Evolutionary conservation across 2,797 vertebrate species (phyloP).

Genomic region (Centropyge bicolor): DNA sequence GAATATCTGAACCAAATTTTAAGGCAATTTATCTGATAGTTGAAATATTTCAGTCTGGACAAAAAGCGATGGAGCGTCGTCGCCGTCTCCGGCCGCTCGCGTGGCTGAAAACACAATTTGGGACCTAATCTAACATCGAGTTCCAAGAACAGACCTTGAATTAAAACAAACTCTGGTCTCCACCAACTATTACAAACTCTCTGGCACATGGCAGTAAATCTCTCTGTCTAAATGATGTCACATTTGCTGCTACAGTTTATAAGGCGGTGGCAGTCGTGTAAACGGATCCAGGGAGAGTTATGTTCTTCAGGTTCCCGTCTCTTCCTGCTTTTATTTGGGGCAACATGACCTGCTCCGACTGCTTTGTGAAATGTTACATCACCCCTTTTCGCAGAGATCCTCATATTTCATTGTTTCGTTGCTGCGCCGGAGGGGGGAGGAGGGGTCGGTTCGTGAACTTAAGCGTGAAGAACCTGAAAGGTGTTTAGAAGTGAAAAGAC

Average conservation of each 20-base stretch:
- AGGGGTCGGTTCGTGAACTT: slow-evolving; percentile 50
- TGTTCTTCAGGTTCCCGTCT: slow-evolving; percentile 66
- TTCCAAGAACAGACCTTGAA: slow-evolving; percentile 45
- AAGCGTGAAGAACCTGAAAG: slow-evolving; percentile 51
- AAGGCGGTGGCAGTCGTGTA: slow-evolving; percentile 79
- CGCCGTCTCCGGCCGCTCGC: accelerated
- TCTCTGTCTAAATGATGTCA: slow-evolving; percentile 65
- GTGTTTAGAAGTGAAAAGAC: slow-evolving; percentile 78
- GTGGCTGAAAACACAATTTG: slow-evolving; percentile 16
- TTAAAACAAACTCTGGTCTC: slow-evolving; percentile 45
- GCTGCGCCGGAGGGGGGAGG: background rate
- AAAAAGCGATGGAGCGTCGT: background rate
- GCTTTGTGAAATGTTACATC: slow-evolving; percentile 75
- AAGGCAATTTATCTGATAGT: background rate
- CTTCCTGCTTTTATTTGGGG: slow-evolving; percentile 82
- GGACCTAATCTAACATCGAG: slow-evolving; percentile 24
- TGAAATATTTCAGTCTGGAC: background rate
- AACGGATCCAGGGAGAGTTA: slow-evolving; percentile 80
- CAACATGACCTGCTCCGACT: slow-evolving; percentile 66
- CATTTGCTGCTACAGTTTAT: slow-evolving; percentile 75
- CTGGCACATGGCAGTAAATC: slow-evolving; percentile 55
- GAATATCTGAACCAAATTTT: background rate
- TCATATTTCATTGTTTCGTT: slow-evolving; percentile 70
- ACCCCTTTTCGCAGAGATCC: slow-evolving; percentile 59
- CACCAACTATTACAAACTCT: slow-evolving; percentile 45